These are phyloP conservation scores for Clamator glandarius DNA, from an alignment of 2,797 vertebrate genomes.

Conservation along the genomic window DNA sequence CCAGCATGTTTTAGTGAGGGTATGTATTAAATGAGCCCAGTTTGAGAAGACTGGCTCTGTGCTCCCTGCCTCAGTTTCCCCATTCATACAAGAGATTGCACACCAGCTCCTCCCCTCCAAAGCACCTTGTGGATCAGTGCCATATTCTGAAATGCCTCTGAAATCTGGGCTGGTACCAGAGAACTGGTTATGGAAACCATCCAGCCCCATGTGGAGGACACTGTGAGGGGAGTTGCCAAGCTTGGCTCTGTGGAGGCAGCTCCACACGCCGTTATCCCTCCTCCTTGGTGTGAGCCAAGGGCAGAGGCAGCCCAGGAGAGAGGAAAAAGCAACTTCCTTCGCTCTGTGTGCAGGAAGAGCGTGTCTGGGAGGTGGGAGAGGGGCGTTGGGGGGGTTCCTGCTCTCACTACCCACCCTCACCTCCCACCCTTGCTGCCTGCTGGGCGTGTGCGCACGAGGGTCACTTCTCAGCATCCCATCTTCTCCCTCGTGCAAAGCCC, in stretches of 20 bases:
- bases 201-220: accelerated
- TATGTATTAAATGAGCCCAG: no score
- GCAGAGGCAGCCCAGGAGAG: background rate
- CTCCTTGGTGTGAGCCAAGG: background rate
- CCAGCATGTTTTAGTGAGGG: no score
- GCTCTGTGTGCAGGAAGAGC: background rate
- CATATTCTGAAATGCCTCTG: accelerated
- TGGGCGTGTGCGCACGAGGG: accelerated
- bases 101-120: background rate
- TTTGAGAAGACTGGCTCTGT: no score
- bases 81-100: no score
- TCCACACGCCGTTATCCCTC: accelerated
- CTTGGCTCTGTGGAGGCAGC: background rate
- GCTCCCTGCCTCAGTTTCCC: background rate
- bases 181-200: accelerated
- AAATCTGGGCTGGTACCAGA: background rate
- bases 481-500: background rate
- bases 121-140: background rate
- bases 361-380: background rate
- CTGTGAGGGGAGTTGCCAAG: accelerated
- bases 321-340: background rate
- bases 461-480: background rate
- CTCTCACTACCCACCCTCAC: background rate
- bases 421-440: no score
- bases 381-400: background rate